These are phyloP conservation scores for Scaptomyza montana DNA, from an alignment of 1,140 invertebrate species.

Conservation along the genomic window DNA sequence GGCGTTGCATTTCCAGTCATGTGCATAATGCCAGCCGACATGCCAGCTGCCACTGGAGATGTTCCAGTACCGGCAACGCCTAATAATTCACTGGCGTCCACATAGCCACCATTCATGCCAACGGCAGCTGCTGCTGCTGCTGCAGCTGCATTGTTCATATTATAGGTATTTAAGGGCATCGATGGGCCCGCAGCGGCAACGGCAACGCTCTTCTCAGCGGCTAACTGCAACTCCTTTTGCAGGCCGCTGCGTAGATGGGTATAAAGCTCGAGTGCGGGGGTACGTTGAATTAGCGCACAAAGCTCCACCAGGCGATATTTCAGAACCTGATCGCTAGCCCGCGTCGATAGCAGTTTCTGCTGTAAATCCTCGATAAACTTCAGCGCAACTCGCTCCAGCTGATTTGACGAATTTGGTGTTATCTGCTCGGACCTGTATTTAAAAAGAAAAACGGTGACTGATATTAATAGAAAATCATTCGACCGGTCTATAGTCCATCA, in stretches of 20 bases:
- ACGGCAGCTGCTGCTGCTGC: slow-evolving; percentile 30
- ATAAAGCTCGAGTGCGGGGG: slow-evolving; percentile 69
- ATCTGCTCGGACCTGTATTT: slow-evolving; percentile 69
- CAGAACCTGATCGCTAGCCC: slow-evolving; percentile 65
- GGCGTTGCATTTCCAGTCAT: slow-evolving; percentile 34
- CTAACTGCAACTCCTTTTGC: slow-evolving; percentile 74
- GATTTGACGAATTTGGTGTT: slow-evolving; percentile 63
- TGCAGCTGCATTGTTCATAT: slow-evolving; percentile 56
- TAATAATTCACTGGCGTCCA: slow-evolving; percentile 54
- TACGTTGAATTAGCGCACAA: slow-evolving; percentile 67
- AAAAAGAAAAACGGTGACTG: neutral
- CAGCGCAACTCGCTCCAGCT: slow-evolving; percentile 63
- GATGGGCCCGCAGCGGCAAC: slow-evolving; percentile 56
- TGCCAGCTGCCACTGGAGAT: slow-evolving; percentile 21
- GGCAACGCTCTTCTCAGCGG: slow-evolving; percentile 69
- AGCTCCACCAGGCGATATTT: slow-evolving; percentile 78
- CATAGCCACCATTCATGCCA: slow-evolving; percentile 51
- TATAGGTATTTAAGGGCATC: slow-evolving; percentile 75
- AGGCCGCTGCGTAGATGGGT: slow-evolving; percentile 70
- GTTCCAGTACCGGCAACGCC: slow-evolving; percentile 19
- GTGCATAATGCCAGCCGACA: slow-evolving; percentile 37
- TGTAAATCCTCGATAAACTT: slow-evolving; percentile 78
- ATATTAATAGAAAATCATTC: neutral
- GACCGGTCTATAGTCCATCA: too few species aligned
- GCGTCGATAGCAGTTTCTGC: slow-evolving; percentile 69